Evolutionary conservation across 1,140 invertebrate genomes (phyloP).

Genomic region (Eurosta solidaginis): DNA sequence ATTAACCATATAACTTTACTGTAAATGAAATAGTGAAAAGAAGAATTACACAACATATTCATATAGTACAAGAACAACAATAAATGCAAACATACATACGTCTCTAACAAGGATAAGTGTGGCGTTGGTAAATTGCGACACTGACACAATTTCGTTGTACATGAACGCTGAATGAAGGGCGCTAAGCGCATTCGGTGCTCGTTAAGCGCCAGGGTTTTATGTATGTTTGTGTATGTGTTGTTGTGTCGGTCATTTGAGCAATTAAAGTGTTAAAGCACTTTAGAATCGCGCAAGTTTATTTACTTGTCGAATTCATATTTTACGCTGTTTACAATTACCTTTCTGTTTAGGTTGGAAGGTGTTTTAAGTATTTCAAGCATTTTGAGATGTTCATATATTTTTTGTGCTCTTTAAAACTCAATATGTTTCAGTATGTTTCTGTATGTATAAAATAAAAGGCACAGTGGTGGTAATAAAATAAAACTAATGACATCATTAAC

Average conservation of each 20-base stretch:
- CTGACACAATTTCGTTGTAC: slow-evolving; percentile 11
- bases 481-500: no score
- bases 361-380: no score
- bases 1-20: background rate
- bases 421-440: no score
- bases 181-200: background rate
- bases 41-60: background rate
- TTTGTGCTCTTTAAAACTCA: no score
- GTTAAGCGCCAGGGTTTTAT: background rate
- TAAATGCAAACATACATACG: background rate
- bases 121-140: background rate
- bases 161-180: background rate
- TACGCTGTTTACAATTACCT: background rate
- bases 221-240: background rate
- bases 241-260: background rate
- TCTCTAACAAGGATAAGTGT: slow-evolving; percentile 26
- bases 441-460: no score
- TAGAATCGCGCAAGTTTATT: background rate
- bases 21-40: background rate
- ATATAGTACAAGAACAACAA: slow-evolving; percentile 1
- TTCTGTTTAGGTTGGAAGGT: no score
- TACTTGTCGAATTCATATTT: background rate
- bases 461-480: no score
- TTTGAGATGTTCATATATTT: no score
- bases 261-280: slow-evolving; percentile 1